These are phyloP conservation scores for Polyergus mexicanus DNA, from an alignment of 1,140 invertebrate species.

Conservation along the genomic window DNA sequence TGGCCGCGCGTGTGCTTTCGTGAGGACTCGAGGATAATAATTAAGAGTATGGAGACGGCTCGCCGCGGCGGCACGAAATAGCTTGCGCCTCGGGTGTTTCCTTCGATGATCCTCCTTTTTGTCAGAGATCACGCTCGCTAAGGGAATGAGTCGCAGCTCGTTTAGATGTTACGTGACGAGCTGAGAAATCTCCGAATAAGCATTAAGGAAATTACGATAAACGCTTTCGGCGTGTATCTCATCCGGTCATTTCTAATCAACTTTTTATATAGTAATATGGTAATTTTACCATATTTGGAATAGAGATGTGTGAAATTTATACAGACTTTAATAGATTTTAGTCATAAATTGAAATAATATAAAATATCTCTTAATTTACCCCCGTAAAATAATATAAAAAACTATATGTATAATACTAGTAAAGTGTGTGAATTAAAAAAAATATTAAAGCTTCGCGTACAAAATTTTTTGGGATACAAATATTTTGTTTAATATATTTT, in stretches of 20 bases:
- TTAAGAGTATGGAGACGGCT: constrained; percentile 62
- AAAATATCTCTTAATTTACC: not conserved
- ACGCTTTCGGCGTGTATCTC: not conserved
- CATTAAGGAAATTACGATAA: constrained; percentile 32
- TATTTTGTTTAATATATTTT: not conserved
- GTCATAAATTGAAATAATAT: not conserved
- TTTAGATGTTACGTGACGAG: constrained; percentile 52
- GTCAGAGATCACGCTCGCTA: not conserved
- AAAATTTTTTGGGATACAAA: not conserved
- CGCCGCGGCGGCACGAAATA: not conserved
- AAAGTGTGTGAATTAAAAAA: not conserved
- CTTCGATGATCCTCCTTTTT: constrained; percentile 45
- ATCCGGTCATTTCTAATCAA: not conserved
- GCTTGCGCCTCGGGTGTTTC: constrained; percentile 52
- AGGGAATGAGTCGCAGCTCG: constrained; percentile 42
- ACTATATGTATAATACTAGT: not conserved
- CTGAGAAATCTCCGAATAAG: constrained; percentile 3
- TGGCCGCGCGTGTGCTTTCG: constrained; percentile 28
- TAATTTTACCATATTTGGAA: not conserved
- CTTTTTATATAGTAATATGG: not conserved
- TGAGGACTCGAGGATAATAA: constrained; percentile 60
- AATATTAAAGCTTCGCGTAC: not conserved
- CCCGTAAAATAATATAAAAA: not conserved
- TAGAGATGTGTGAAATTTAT: constrained; percentile 5
- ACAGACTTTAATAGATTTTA: not conserved